Conservation (phyloP, 2,113 vertebrate species). For the Seriola aureovittata region DNA sequence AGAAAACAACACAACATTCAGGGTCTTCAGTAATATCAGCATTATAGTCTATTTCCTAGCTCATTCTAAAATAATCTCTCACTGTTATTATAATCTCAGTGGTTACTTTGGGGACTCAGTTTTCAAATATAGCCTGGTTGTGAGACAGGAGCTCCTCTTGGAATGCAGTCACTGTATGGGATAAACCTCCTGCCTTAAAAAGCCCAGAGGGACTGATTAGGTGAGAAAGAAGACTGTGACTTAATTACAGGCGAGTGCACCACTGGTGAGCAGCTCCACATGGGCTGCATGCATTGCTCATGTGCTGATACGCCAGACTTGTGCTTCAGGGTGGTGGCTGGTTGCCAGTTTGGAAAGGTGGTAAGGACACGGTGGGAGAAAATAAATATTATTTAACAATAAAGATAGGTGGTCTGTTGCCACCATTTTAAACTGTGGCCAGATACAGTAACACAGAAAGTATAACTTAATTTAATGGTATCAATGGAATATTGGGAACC, state of each 20-base stretch:
- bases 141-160: constrained; percentile 27
- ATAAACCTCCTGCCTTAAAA: constrained; percentile 52
- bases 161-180: constrained; percentile 34
- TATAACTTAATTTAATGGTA: background rate
- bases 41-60: background rate
- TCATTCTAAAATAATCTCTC: constrained; percentile 2
- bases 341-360: background rate
- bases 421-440: background rate
- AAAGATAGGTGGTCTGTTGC: background rate
- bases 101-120: constrained; percentile 28
- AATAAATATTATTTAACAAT: background rate
- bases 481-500: background rate
- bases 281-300: constrained; percentile 14
- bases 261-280: constrained; percentile 24
- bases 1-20: background rate
- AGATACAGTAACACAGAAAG: background rate
- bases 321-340: constrained; percentile 1
- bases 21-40: constrained; percentile 2
- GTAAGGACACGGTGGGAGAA: background rate
- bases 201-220: constrained; percentile 62
- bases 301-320: background rate
- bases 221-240: constrained; percentile 32
- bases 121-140: constrained; percentile 35
- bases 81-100: constrained; percentile 11
- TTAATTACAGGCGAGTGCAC: constrained; percentile 60